A percentile compares a stretch with the other conserved stretches of the same genome.
These are phyloP conservation scores for pig (Sus scrofa) DNA, from an alignment of 2,113 vertebrate genomes.

Conservation along the genomic window DNA sequence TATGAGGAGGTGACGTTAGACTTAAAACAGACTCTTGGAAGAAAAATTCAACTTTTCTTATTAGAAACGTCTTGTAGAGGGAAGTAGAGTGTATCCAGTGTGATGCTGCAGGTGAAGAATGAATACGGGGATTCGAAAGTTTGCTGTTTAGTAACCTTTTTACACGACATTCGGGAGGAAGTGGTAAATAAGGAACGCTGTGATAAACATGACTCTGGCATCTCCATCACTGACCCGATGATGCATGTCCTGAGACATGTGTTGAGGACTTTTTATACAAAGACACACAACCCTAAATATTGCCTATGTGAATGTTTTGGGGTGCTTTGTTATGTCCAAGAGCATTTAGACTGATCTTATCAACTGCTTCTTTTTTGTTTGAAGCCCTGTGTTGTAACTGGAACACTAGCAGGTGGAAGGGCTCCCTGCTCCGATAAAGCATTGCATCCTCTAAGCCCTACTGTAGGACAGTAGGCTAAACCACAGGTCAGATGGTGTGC, in stretches of 20 bases:
- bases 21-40: neutral
- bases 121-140: neutral
- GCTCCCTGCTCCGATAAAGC: neutral
- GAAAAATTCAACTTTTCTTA: neutral
- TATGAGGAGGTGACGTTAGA: neutral
- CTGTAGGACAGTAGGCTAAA: neutral
- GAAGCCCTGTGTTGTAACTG: neutral
- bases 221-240: neutral
- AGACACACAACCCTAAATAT: neutral
- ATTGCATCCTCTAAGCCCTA: neutral
- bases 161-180: neutral
- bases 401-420: neutral
- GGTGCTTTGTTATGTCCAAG: neutral
- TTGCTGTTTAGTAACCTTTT: conserved; percentile 37
- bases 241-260: neutral
- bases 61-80: conserved; percentile 24
- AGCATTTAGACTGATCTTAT: neutral
- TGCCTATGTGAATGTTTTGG: neutral
- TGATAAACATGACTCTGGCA: conserved; percentile 15
- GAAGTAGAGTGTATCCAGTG: neutral
- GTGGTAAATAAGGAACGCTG: neutral
- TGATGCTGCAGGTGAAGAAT: neutral
- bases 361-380: neutral
- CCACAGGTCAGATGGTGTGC: neutral
- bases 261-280: neutral